phyloP scores from a whole-genome alignment of 2,113 vertebrate species.

The Cryptomyrus ogoouensis region DNA sequence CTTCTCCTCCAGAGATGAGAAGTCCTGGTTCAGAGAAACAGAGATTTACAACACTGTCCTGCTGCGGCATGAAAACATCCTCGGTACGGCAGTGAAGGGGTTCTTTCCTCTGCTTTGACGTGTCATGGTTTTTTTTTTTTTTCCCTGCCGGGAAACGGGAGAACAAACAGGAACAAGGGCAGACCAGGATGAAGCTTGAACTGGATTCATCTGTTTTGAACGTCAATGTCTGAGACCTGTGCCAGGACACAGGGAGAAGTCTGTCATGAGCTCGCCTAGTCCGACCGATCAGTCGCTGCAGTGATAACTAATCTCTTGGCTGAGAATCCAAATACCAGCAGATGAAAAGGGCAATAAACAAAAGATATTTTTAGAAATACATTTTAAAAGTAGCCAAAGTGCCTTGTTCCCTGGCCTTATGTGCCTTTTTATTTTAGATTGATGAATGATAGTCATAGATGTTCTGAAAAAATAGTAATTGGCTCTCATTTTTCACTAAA shows the following conservation, averaged over 20 bases:
- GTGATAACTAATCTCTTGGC: neutral
- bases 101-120: neutral
- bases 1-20: slow-evolving; percentile 71
- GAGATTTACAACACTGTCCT: slow-evolving; percentile 75
- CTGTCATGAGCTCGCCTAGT: neutral
- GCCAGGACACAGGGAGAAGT: neutral
- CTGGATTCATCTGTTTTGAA: neutral
- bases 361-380: neutral
- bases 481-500: neutral
- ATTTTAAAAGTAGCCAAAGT: neutral
- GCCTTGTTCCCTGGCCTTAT: neutral
- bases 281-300: neutral
- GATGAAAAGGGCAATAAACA: neutral
- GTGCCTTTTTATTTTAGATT: neutral
- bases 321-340: neutral
- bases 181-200: neutral
- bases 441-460: neutral
- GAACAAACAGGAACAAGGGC: neutral
- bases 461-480: neutral
- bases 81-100: slow-evolving; percentile 51
- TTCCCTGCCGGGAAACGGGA: neutral
- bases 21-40: slow-evolving; percentile 72
- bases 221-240: neutral
- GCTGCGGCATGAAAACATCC: slow-evolving; percentile 68
- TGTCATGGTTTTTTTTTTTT: neutral